Conservation (phyloP, 1,140 invertebrate genomes). For the Lasioglossum baleicum region DNA sequence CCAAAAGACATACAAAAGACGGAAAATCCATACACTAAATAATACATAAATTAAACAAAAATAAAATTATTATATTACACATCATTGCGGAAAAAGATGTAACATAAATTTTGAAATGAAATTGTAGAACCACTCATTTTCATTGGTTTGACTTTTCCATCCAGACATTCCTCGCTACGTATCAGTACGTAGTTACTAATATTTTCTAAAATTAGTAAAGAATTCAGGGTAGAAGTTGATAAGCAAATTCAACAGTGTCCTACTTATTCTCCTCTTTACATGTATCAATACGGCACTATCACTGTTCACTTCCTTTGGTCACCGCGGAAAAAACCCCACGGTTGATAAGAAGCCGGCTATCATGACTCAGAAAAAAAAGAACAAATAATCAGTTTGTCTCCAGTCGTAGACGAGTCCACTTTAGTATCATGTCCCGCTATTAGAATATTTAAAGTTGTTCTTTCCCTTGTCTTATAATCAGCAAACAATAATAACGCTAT, state of each 20-base stretch:
- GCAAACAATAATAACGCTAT: not conserved
- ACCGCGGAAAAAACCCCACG: not conserved
- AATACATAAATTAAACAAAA: too few relatives aligned
- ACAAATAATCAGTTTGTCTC: slow-evolving; percentile 35
- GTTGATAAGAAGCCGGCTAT: slow-evolving; percentile 18
- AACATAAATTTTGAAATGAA: too few relatives aligned
- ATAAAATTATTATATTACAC: too few relatives aligned
- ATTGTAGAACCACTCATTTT: too few relatives aligned
- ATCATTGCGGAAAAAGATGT: too few relatives aligned
- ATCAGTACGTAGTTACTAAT: too few relatives aligned
- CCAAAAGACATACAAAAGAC: too few relatives aligned
- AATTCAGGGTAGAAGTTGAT: not conserved
- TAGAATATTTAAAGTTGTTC: not conserved
- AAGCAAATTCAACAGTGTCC: not conserved
- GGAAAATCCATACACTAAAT: too few relatives aligned
- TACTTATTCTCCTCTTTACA: not conserved
- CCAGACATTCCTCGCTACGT: too few relatives aligned
- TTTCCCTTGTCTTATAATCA: not conserved
- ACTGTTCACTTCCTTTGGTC: slow-evolving; percentile 33
- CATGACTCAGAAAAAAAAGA: not conserved
- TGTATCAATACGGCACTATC: slow-evolving; percentile 19
- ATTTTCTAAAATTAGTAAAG: too few relatives aligned
- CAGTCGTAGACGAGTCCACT: not conserved
- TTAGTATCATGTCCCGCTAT: not conserved
- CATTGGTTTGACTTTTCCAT: too few relatives aligned